Evolutionary conservation across 2,888 invertebrate species (phyloP), one percentile per base, ranked within the genome.

Genomic region (Caenorhabditis sp.): DNA sequence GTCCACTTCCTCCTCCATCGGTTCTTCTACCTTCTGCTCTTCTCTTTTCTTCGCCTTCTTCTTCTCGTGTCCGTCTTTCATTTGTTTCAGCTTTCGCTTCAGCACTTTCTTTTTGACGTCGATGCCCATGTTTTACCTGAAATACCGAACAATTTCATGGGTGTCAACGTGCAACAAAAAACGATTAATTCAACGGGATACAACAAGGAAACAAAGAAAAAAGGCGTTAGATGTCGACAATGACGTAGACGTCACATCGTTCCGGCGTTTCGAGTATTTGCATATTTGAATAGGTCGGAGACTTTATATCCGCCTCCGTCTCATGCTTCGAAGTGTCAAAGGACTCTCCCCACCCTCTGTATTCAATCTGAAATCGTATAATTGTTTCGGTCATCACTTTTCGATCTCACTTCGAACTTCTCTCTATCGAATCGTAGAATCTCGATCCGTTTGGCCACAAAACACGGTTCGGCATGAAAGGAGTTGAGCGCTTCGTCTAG

Each of bases 251-350:
- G 92, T 98, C 95, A 24, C 76, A 77, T 53, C 77, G 53, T 13
- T 79, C 81, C 22, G 61, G 62, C 13, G 93, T 89, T 68, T 92
- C 91, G 83, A 92, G 91, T 50, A 95, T 91, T 91, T 99, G 97
- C 98, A 99, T 98, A 63, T 96, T 95, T 7, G 98, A 97, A 90
- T 99, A 99, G 4, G 99, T 99, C 82, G 99, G 99, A 32, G 99
- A 99, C 90, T 99, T 99, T 2, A 99, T 95, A 91, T 99, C 99
- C 2, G 95, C 94, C 13, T 97, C 98, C 20, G 92, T 83, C 93
- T 89, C 74, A 91, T 99, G 99, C 90, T 95, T 96, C 1, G 93
- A 93, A 65, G 97, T 91, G 86, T 93, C 92, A 90, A 99, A 99
- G 85, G 94, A 93, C 91, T 99, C 99, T n/a, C 99, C 89, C 85